Base-by-base conservation (phyloP, 2,888 invertebrate genomes). In the Thecocarcelia acutangulata region DNA sequence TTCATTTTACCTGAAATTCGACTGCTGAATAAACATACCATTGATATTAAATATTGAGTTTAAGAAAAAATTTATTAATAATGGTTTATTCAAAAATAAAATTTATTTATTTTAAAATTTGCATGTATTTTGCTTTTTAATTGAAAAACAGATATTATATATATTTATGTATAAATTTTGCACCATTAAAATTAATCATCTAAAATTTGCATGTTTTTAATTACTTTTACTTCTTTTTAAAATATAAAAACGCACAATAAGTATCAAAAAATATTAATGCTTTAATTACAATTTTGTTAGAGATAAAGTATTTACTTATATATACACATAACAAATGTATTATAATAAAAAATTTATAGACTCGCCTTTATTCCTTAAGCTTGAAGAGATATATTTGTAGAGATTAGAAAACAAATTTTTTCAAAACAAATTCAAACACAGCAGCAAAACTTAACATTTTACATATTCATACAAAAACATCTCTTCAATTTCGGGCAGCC, bases 1-100 rank as follows among this genome's bases (percentile, higher is more conserved):
- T 11, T 21, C 50, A 52, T 61, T 24, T 46, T 28, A 9, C 46
- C 50, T 13, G 1, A 59, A 24, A 70, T 52, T 19, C 40, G 73
- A 66, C 59, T 72, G 66, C 66, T 78, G 78, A 72, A 78, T 81
- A 80, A 80, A 33, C 33, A 33, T 33, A 77, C 80, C 83, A 83
- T 83, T 82, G 72, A 74, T 63, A 78, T 73, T 79, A 40, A 63
- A 37, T 40, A 72, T 74, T 63, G 44, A 52, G 52, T 12, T 52
- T 9, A 8, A 52, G 37, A 24, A 48, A 63, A 77, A 77, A 63
- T 66, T 11, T n/a, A 40, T 17, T 69, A 52, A 42, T 11, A 9
- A 12, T 17, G 24, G 15, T 21, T 73, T 64, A 21, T 0, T 19
- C 8, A 19, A 37, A 56, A 56, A 21, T 0, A 8, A 42, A 61